These are phyloP conservation scores for Sebastes nivosus DNA, from an alignment of 2,797 vertebrate genomes.

Conservation along the genomic window DNA sequence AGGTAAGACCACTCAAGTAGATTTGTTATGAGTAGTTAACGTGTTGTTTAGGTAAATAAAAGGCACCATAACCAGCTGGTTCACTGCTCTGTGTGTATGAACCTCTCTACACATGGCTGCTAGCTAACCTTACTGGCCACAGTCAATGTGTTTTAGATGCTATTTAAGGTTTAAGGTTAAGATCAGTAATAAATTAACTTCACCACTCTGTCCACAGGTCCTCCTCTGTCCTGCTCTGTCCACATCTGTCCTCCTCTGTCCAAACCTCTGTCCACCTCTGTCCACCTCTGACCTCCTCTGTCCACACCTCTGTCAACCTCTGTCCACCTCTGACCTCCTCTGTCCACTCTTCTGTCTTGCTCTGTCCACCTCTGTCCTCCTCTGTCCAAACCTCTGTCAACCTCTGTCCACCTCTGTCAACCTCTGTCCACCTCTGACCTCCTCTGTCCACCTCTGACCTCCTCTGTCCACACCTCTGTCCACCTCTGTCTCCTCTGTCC, in stretches of 20 bases:
- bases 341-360: no score
- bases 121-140: neutral
- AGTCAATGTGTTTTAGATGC: neutral
- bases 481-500: no score
- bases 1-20: constrained; percentile 11
- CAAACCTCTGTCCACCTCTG: neutral
- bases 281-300: neutral
- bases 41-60: neutral
- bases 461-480: no score
- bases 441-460: neutral
- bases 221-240: no score
- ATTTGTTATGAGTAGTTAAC: neutral
- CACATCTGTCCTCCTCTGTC: no score
- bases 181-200: neutral
- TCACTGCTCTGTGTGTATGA: fast-evolving
- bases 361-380: neutral
- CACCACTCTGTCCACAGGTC: neutral
- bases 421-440: neutral
- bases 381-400: neutral
- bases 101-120: neutral
- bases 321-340: neutral
- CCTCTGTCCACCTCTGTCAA: neutral
- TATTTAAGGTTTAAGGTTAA: neutral
- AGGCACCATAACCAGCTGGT: neutral
- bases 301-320: no score